Evolutionary conservation across 2,797 vertebrate genomes (phyloP).

Genomic region (Bucorvus abyssinicus): DNA sequence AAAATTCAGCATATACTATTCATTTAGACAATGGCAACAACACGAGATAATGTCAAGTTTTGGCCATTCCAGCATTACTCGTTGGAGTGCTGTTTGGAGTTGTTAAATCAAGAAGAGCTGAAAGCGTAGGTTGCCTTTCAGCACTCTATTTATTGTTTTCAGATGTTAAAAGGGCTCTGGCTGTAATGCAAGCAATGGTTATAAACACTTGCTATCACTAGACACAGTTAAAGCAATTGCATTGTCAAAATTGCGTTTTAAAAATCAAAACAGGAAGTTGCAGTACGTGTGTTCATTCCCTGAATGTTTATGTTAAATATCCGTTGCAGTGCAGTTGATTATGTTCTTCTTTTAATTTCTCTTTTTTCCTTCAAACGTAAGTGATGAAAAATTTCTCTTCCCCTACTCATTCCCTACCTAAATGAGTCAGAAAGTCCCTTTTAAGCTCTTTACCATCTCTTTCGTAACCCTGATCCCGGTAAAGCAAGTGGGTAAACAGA

Average conservation of each 20-base stretch:
- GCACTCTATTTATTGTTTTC: neutral
- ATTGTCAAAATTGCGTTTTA: slow-evolving; percentile 1
- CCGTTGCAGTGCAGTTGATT: neutral
- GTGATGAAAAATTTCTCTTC: neutral
- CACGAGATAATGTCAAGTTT: neutral
- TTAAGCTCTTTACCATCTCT: neutral
- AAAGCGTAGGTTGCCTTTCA: slow-evolving; percentile 15
- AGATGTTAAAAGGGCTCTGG: neutral
- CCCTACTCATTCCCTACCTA: neutral
- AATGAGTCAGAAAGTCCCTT: neutral
- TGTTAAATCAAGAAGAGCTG: slow-evolving; percentile 20
- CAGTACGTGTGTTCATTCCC: neutral
- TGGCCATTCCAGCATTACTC: neutral
- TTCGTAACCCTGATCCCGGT: neutral
- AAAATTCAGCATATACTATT: slow-evolving; percentile 25
- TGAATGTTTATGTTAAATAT: neutral
- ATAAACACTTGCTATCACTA: neutral
- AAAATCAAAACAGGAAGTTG: neutral
- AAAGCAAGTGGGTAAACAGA: neutral
- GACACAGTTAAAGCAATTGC: neutral
- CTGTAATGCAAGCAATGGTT: neutral
- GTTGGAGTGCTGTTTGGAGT: neutral
- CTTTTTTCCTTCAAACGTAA: neutral
- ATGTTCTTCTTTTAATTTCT: neutral
- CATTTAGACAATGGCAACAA: slow-evolving; percentile 9